Evolutionary conservation across 2,113 vertebrate genomes (phyloP).

Genomic region (Aythya baeri): DNA sequence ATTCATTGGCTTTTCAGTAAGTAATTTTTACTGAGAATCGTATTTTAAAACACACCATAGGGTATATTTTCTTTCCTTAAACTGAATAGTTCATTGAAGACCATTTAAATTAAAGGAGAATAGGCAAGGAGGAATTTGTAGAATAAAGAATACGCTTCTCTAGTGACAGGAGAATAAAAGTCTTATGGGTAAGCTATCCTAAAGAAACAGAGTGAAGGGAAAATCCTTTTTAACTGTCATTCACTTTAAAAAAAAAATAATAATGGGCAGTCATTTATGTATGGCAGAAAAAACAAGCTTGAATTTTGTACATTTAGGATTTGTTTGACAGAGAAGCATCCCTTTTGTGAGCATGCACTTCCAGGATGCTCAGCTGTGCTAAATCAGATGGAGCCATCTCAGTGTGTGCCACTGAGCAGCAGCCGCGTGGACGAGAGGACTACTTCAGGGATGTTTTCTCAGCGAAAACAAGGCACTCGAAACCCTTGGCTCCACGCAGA

Average conservation of each 20-base stretch:
- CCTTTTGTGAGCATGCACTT: accelerated
- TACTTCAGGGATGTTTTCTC: background rate
- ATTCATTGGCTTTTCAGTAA: constrained; percentile 62
- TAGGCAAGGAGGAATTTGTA: background rate
- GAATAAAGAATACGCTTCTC: background rate
- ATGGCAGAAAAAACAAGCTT: background rate
- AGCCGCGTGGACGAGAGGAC: background rate
- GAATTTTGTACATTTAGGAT: background rate
- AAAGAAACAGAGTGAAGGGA: background rate
- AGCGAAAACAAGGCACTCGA: too few species aligned
- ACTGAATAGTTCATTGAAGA: background rate
- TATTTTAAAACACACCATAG: constrained; percentile 53
- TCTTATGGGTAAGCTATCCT: background rate
- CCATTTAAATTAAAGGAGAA: constrained; percentile 28
- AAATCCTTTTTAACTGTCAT: background rate
- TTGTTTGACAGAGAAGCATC: background rate
- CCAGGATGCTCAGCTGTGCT: background rate
- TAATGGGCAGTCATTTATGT: background rate
- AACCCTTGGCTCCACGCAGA: accelerated
- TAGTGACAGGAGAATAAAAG: background rate
- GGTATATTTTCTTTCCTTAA: constrained; percentile 38
- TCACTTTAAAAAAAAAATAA: background rate
- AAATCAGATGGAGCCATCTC: background rate
- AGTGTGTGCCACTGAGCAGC: background rate
- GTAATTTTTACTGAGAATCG: constrained; percentile 50